Conservation (phyloP, 2,113 vertebrate genomes). For the Sylvilagus bachmani region DNA sequence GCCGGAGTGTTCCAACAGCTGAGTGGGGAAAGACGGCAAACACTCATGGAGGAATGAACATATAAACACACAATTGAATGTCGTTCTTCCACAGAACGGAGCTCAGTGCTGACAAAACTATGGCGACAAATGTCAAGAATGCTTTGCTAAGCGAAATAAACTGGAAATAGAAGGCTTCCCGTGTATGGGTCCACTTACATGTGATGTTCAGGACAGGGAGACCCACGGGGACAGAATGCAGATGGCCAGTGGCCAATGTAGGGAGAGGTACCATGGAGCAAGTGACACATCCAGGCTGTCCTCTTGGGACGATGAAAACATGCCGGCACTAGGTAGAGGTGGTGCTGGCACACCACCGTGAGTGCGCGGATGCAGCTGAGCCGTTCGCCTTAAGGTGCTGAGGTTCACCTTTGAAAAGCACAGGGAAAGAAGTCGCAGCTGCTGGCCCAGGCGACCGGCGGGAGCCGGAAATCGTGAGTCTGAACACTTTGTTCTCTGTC, state of each 20-base stretch:
- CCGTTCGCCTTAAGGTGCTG: background rate
- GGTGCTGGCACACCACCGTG: background rate
- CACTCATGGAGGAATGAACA: background rate
- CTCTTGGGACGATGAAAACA: background rate
- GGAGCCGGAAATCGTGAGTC: background rate
- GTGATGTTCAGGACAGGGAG: background rate
- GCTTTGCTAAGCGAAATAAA: background rate
- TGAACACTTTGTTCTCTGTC: conserved; percentile 34
- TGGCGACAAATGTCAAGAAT: background rate
- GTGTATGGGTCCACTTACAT: background rate
- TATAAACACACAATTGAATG: background rate
- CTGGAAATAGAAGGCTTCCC: background rate
- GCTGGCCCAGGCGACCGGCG: background rate
- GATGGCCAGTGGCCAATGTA: background rate
- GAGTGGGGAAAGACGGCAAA: background rate
- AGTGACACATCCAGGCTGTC: too few species aligned
- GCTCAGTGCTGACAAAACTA: background rate
- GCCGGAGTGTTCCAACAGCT: background rate
- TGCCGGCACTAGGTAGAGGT: background rate
- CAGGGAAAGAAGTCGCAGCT: background rate
- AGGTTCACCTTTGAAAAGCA: background rate
- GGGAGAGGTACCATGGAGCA: background rate
- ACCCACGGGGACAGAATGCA: background rate
- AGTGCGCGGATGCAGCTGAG: background rate
- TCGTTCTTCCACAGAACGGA: background rate